phyloP scores from a whole-genome alignment of 2,113 vertebrate species.

The Takifugu bimaculatus region DNA sequence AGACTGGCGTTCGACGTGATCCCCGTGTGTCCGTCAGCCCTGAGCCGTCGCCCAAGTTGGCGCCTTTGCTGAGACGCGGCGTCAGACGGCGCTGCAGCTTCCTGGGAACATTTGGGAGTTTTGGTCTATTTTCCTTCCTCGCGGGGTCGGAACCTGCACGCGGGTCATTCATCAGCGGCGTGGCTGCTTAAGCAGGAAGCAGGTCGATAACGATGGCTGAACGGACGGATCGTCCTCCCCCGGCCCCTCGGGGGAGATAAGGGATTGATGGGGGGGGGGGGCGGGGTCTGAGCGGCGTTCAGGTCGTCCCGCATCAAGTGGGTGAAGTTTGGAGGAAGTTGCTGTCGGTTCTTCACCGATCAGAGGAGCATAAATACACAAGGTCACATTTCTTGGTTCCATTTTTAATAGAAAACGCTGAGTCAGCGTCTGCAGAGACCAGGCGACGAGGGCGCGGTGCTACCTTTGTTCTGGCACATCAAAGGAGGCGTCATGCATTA shows the following conservation, averaged over 20 bases:
- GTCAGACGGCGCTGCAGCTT: too few species aligned
- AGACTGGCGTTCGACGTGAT: too few species aligned
- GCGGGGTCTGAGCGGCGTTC: constrained; percentile 21
- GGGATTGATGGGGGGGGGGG: constrained; percentile 19
- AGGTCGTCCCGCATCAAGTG: constrained; percentile 19
- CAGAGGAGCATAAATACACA: too few species aligned
- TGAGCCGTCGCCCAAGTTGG: too few species aligned
- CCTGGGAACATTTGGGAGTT: not conserved
- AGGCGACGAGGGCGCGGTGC: too few species aligned
- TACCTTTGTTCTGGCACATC: too few species aligned
- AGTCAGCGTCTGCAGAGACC: too few species aligned
- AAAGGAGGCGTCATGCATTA: not conserved
- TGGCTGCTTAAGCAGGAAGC: constrained; percentile 40
- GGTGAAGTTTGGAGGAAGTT: constrained; percentile 10
- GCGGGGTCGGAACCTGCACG: constrained; percentile 30
- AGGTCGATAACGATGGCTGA: constrained; percentile 55
- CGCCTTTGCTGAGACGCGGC: too few species aligned
- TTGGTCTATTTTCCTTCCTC: too few species aligned
- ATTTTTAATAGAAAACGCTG: not conserved
- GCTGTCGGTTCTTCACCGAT: not conserved
- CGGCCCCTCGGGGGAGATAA: constrained; percentile 22
- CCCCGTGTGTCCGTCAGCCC: too few species aligned
- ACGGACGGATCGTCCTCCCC: constrained; percentile 41
- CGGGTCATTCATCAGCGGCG: constrained; percentile 48
- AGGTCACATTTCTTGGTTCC: too few species aligned